Evolutionary conservation across 2,797 vertebrate species (phyloP).

Genomic region (Esox lucius): DNA sequence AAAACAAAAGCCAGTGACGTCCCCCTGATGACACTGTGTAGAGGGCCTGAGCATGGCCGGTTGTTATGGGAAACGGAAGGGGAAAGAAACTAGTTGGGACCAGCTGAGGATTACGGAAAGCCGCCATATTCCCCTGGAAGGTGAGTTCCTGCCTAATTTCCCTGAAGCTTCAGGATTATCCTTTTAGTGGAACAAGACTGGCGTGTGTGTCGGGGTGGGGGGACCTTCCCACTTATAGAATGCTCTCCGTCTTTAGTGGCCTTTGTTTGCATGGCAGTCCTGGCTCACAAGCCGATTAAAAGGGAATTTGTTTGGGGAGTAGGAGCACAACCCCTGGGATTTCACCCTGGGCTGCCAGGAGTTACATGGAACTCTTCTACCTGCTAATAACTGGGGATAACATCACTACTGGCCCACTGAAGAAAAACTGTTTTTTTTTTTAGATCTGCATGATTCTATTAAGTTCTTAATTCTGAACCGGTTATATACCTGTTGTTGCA

Average conservation of each 20-base stretch:
- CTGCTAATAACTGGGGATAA: slow-evolving; percentile 10
- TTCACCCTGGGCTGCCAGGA: slow-evolving; percentile 56
- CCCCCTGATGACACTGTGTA: slow-evolving; percentile 59
- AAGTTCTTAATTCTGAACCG: background rate
- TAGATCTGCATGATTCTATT: background rate
- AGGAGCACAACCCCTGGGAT: slow-evolving; percentile 40
- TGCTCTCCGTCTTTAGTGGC: slow-evolving; percentile 25
- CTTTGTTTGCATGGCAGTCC: slow-evolving; percentile 59
- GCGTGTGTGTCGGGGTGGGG: slow-evolving; percentile 35
- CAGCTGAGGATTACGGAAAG: slow-evolving; percentile 54
- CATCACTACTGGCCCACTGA: no score
- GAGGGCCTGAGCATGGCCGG: slow-evolving; percentile 29
- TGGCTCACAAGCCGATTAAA: slow-evolving; percentile 56
- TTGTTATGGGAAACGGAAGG: slow-evolving; percentile 29
- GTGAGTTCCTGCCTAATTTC: slow-evolving; percentile 48
- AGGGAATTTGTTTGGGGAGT: slow-evolving; percentile 38
- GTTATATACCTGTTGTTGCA: background rate
- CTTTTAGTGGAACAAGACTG: slow-evolving; percentile 36
- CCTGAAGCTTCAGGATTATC: slow-evolving; percentile 40
- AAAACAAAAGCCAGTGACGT: slow-evolving; percentile 54
- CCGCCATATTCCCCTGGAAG: slow-evolving; percentile 34
- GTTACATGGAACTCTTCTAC: background rate
- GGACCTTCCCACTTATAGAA: slow-evolving; percentile 42
- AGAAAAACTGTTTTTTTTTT: slow-evolving; percentile 14
- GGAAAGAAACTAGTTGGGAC: slow-evolving; percentile 43